A percentile compares a stretch with the other conserved stretches of the same genome.
Evolutionary conservation across 2,888 invertebrate species (phyloP).

Genomic region (Acanthococcus lagerstroemiae): DNA sequence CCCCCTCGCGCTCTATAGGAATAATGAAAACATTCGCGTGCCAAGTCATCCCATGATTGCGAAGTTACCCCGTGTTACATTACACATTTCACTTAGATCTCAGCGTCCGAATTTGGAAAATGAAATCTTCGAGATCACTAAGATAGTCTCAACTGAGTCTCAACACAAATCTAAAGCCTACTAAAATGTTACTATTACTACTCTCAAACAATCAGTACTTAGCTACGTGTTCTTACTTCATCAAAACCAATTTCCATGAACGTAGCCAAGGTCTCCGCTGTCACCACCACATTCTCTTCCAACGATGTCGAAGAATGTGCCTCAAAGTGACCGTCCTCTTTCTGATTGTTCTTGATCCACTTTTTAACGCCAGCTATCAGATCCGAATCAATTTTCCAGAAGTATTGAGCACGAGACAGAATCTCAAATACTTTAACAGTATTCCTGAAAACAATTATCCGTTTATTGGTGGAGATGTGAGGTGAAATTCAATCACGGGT

Average conservation of each 20-base stretch:
- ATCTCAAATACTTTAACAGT: slow-evolving; percentile 53
- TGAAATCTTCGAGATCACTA: too few species aligned
- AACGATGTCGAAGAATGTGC: slow-evolving; percentile 41
- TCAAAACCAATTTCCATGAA: slow-evolving; percentile 53
- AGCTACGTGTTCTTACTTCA: slow-evolving; percentile 46
- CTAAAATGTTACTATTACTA: too few species aligned
- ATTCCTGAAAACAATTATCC: slow-evolving; percentile 39
- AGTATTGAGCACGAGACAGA: slow-evolving; percentile 51
- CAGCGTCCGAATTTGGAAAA: too few species aligned
- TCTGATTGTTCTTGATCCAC: slow-evolving; percentile 53
- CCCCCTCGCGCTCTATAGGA: too few species aligned
- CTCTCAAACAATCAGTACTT: too few species aligned
- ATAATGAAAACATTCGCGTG: too few species aligned
- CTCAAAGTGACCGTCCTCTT: slow-evolving; percentile 51
- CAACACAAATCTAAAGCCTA: too few species aligned
- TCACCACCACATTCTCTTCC: slow-evolving; percentile 51
- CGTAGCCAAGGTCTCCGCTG: slow-evolving; percentile 53
- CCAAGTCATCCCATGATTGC: too few species aligned
- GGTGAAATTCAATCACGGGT: not conserved
- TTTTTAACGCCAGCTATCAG: slow-evolving; percentile 50
- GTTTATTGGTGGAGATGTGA: not conserved
- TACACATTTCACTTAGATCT: too few species aligned
- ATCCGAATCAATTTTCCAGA: slow-evolving; percentile 53
- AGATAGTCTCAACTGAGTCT: too few species aligned
- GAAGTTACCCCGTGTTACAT: too few species aligned